Base-by-base conservation (phyloP, 2,113 vertebrate genomes). In the Hippoglossus stenolepis region DNA sequence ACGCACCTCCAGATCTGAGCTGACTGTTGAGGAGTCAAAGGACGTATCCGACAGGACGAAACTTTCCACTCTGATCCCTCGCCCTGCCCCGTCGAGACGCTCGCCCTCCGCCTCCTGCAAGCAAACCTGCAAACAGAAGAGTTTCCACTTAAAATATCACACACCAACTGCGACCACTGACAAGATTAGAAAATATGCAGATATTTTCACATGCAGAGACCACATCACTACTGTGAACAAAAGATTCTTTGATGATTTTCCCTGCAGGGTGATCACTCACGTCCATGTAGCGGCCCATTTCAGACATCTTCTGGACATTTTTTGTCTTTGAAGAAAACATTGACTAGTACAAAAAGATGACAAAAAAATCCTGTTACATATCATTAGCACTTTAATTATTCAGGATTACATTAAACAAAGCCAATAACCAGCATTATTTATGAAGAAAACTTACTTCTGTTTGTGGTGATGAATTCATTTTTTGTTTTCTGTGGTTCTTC, bases 1-100 rank as follows among this genome's bases (percentile, higher is more conserved):
- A 80, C 75, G 57, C 77, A 96, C 96, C 95, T 96, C 94, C 0
- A 97, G 93, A 70, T 96, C 95, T 0, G 92, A 96, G 87, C 85
- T 94, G 83, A 92, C 38, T 6, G 85, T 90, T 2, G 93, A 94
- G 0, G 89, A 92, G 35, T 94, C 93, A 0, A 88, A 93, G n/a
- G 92, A 92, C 31, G 90, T 90, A 69, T 93, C 93, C 38, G 91
- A 84, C 35, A 93, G 94, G 57, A 78, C 90, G 26, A 89, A 84
- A 69, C 93, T 64, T 1, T 87, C 80, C 4, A 91, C 83, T 24
- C 35, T 67, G 79, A 93, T 91, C 62, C 91, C 81, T 14, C 54
- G 88, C 7, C 92, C 56, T 0, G 49, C 78, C 23, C 70, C 73
- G 51, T 38, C 71, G 47, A 7, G 83, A 6, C 66, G 23, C 45